These are phyloP conservation scores for Aplodontia rufa DNA, from an alignment of 2,113 vertebrate species.

Conservation along the genomic window DNA sequence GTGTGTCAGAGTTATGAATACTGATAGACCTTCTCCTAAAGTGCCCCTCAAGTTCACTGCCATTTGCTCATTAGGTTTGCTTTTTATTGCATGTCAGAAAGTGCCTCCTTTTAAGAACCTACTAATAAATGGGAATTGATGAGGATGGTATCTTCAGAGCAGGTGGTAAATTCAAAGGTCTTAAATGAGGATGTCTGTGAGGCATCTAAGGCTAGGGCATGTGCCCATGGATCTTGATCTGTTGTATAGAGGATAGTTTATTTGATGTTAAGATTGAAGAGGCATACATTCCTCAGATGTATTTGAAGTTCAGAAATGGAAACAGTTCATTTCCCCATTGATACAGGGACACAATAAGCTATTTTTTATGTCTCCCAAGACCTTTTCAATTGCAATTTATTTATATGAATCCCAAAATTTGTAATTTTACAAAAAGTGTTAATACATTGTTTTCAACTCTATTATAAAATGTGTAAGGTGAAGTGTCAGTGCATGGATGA, in stretches of 20 bases:
- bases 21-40: constrained; percentile 79
- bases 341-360: constrained; percentile 11
- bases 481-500: not conserved
- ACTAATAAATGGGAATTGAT: constrained; percentile 79
- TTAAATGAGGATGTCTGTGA: constrained; percentile 71
- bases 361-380: constrained; percentile 41
- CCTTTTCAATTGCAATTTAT: constrained; percentile 14
- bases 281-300: not conserved
- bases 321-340: constrained; percentile 38
- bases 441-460: not conserved
- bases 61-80: constrained; percentile 79
- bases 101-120: constrained; percentile 73
- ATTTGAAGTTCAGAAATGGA: constrained; percentile 45
- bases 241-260: not conserved
- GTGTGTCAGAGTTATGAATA: constrained; percentile 80
- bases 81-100: constrained; percentile 78
- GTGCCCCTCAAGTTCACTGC: constrained; percentile 80
- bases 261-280: constrained; percentile 55
- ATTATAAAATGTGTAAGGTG: not conserved
- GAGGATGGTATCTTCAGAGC: constrained; percentile 53
- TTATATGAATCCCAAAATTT: not conserved
- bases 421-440: constrained; percentile 13
- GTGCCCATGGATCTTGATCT: constrained; percentile 51
- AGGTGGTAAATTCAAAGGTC: constrained; percentile 71
- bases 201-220: constrained; percentile 45